Conservation (phyloP, 2,113 vertebrate species). For the Datnioides undecimradiatus region DNA sequence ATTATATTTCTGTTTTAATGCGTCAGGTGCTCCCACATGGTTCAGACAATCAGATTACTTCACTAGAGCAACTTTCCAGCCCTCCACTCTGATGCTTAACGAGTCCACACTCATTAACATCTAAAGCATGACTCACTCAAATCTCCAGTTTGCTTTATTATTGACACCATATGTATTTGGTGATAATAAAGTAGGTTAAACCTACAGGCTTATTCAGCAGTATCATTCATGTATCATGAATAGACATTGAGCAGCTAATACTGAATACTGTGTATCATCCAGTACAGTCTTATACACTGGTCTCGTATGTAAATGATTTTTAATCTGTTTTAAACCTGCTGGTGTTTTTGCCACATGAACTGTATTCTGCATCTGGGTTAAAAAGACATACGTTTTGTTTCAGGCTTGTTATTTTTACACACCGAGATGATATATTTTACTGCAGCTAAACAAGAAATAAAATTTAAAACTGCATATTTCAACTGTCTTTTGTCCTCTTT, state of each 20-base stretch:
- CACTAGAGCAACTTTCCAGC: neutral
- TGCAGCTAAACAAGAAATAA: slow-evolving; percentile 63
- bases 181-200: slow-evolving; percentile 44
- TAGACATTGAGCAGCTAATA: slow-evolving; percentile 66
- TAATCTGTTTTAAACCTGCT: slow-evolving; percentile 32
- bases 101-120: neutral
- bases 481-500: slow-evolving; percentile 14
- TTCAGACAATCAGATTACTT: slow-evolving; percentile 3
- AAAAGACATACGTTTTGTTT: slow-evolving; percentile 29
- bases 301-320: slow-evolving; percentile 51
- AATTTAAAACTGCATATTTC: slow-evolving; percentile 8
- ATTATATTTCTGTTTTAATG: slow-evolving; percentile 19
- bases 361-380: slow-evolving; percentile 28
- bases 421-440: slow-evolving; percentile 39
- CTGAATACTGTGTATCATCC: slow-evolving; percentile 41
- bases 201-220: slow-evolving; percentile 40
- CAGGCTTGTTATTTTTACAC: slow-evolving; percentile 58
- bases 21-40: neutral
- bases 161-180: slow-evolving; percentile 22
- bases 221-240: slow-evolving; percentile 74
- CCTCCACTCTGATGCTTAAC: neutral
- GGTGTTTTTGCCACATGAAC: slow-evolving; percentile 37
- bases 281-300: slow-evolving; percentile 62
- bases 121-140: neutral
- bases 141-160: slow-evolving; percentile 13